Percentiles rank a stretch among this genome's conserved stretches.
These are phyloP conservation scores for Myotis pilosus DNA, from an alignment of 2,797 vertebrate genomes.

Conservation along the genomic window DNA sequence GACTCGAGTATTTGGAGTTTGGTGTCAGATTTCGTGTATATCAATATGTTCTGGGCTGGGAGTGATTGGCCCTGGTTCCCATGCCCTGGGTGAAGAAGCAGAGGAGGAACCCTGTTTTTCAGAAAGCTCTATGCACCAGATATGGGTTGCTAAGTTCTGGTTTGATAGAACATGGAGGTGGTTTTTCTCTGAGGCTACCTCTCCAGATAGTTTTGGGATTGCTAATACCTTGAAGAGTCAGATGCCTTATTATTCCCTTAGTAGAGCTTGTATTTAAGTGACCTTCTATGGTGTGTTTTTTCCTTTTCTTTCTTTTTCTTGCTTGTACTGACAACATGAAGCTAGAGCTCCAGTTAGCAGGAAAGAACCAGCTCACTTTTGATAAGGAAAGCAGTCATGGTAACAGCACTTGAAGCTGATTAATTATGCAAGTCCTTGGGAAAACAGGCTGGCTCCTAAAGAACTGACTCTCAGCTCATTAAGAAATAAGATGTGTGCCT, in stretches of 20 bases:
- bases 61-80: background rate
- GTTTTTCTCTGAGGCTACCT: background rate
- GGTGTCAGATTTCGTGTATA: background rate
- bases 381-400: constrained; percentile 43
- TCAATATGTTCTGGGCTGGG: background rate
- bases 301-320: background rate
- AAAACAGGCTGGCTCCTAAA: constrained; percentile 2
- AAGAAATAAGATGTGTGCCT: constrained; percentile 59
- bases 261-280: background rate
- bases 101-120: background rate
- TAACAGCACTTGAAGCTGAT: constrained; percentile 22
- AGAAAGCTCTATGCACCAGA: background rate
- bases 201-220: constrained; percentile 31
- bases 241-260: constrained; percentile 56
- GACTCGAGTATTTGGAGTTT: background rate
- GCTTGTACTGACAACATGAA: background rate
- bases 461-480: constrained; percentile 53
- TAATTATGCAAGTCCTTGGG: constrained; percentile 58
- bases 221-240: background rate
- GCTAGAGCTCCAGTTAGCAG: constrained; percentile 25
- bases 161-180: background rate
- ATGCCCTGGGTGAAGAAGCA: background rate
- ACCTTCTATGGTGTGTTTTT: constrained; percentile 40
- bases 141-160: background rate
- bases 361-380: constrained; percentile 14